These are phyloP conservation scores for Caiman crocodilus DNA, from an alignment of 2,797 vertebrate species.

Conservation along the genomic window DNA sequence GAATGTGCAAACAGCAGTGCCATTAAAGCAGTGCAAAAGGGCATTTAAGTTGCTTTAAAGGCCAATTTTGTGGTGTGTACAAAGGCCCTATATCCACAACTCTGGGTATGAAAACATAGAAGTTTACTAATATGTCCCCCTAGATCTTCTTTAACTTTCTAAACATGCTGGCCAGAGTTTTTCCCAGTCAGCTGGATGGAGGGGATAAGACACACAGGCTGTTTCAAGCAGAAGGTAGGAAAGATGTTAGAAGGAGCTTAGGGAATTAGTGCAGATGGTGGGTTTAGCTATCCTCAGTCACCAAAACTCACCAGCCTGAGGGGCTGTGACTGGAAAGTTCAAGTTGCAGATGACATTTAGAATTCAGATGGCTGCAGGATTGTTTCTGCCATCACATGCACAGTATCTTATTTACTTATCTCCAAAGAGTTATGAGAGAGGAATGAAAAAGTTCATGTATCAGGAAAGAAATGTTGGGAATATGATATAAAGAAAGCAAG, in stretches of 20 bases:
- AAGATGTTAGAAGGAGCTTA: neutral
- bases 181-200: neutral
- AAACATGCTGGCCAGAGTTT: neutral
- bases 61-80: too few relatives aligned
- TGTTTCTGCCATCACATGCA: neutral
- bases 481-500: neutral
- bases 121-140: neutral
- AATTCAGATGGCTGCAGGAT: conserved; percentile 6
- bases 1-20: too few relatives aligned
- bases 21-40: too few relatives aligned
- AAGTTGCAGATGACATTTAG: neutral
- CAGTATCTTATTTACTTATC: neutral
- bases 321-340: neutral
- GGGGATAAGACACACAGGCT: conserved; percentile 2
- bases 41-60: too few relatives aligned
- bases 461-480: neutral
- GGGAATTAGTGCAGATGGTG: conserved; percentile 29
- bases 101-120: too few relatives aligned
- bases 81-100: too few relatives aligned
- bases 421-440: neutral
- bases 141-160: neutral
- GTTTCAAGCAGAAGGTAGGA: conserved; percentile 23
- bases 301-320: neutral
- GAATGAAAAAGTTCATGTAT: neutral
- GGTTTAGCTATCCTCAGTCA: conserved; percentile 14